A percentile compares a stretch with the other conserved stretches of the same genome.
Evolutionary conservation across 2,797 vertebrate species (phyloP).

Genomic region (Tauraco hartlaubi): DNA sequence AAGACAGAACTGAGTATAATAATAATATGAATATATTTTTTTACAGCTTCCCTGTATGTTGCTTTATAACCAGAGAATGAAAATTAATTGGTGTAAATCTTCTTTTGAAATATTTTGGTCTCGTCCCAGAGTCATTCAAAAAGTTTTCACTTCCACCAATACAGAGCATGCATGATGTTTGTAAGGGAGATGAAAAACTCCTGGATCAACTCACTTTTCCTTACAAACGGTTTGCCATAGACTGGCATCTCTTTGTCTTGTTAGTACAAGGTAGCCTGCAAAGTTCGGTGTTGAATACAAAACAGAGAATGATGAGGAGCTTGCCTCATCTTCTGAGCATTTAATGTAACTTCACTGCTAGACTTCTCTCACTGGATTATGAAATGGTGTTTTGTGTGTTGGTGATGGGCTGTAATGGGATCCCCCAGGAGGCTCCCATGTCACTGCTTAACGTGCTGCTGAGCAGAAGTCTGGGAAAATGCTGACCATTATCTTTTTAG

Average conservation of each 20-base stretch:
- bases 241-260: neutral
- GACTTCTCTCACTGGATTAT: neutral
- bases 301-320: neutral
- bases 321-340: neutral
- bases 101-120: neutral
- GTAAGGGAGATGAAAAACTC: neutral
- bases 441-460: neutral
- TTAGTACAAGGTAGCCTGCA: neutral
- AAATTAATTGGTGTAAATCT: neutral
- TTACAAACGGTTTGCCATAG: neutral
- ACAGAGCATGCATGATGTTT: neutral
- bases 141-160: neutral
- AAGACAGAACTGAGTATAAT: neutral
- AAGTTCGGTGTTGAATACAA: neutral
- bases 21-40: neutral
- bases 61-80: neutral
- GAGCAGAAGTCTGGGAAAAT: neutral
- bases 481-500: neutral
- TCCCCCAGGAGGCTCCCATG: neutral
- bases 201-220: neutral
- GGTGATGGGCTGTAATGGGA: neutral
- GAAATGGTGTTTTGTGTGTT: neutral
- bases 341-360: neutral
- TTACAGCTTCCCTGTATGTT: neutral
- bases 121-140: rapidly evolving